Evolutionary conservation across 2,113 vertebrate species (phyloP).

Genomic region (Genyomyrus donnyi): DNA sequence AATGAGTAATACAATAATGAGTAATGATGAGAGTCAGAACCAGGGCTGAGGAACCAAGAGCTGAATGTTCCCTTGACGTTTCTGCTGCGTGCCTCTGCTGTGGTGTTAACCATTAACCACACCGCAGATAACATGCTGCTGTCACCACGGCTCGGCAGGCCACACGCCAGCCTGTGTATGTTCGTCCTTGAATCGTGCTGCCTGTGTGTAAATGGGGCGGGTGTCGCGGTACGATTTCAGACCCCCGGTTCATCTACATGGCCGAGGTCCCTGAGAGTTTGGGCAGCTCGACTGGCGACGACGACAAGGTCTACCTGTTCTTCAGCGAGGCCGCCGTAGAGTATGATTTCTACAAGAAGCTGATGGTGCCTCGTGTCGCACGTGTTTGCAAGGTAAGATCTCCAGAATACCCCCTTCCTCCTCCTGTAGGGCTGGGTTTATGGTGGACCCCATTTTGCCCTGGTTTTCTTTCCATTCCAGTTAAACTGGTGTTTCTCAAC

Average conservation of each 20-base stretch:
- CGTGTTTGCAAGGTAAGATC: slow-evolving; percentile 67
- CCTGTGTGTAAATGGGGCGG: background rate
- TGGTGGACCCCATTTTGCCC: background rate
- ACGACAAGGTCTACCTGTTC: slow-evolving; percentile 76
- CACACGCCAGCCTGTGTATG: background rate
- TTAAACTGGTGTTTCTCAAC: background rate
- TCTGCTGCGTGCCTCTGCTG: background rate
- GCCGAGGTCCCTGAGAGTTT: slow-evolving; percentile 57
- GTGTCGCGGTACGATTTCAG: slow-evolving; percentile 42
- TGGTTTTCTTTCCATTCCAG: background rate
- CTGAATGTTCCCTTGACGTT: background rate
- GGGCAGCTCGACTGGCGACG: slow-evolving; percentile 46
- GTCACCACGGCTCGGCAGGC: background rate
- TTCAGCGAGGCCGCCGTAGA: slow-evolving; percentile 72
- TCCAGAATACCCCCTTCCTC: background rate
- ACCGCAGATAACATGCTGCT: background rate
- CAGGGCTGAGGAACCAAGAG: background rate
- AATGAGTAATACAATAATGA: background rate
- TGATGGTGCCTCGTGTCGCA: slow-evolving; percentile 67
- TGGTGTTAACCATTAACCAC: background rate
- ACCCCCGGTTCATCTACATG: slow-evolving; percentile 70
- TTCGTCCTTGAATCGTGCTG: background rate
- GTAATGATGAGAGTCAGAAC: background rate
- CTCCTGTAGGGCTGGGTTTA: background rate
- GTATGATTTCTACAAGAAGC: slow-evolving; percentile 65